Base-by-base conservation (phyloP, 2,797 vertebrate species). In the Petrocephalus schoutedeni region DNA sequence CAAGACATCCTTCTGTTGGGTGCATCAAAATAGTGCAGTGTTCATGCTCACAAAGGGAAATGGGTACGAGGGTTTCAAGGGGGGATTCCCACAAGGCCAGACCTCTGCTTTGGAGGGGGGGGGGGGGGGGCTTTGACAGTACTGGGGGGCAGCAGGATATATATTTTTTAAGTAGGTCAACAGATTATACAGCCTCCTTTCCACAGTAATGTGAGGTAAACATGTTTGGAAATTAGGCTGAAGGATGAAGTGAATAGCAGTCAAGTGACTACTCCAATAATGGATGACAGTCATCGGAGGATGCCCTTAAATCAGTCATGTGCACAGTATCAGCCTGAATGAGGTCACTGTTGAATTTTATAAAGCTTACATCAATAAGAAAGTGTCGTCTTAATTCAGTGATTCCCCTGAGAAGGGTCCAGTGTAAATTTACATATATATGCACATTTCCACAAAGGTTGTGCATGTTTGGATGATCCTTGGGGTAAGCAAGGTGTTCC, bases 331-430 rank as follows among this genome's bases (percentile, higher is more conserved):
- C 21, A 80, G 74, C 74, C 74, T 80, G 74, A 80, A 49, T 80
- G 41, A 80, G 74, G 74, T 80, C 74, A 85, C 83, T 54, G 51
- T 54, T 85, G 51, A 54, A 28, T 85, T 85, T 32, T 56, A 54
- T 54, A 85, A 85, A 85, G 53, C 83, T 54, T 57, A 84, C 21
- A 85, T 56, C 51, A 85, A 85, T 54, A 85, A 28, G 54, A 49
- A 80, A 1, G 74, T 28, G 83, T 85, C 28, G 83, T 28, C 54
- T 54, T 54, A 54, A 85, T 85, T 85, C 10, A 28, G 56, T 32
- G 14, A 49, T 80, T 9, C 41, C 74, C 74, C 74, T 80, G 74
- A 80, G 74, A n/a, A 45, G 74, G 74, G 74, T 80, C 36, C 74
- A 49, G 67, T 71, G 67, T 36, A 36, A 71, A 80, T 77, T n/a